These are phyloP conservation scores for Anoncus sp. DNA, from an alignment of 2,888 invertebrate species.

Conservation along the genomic window DNA sequence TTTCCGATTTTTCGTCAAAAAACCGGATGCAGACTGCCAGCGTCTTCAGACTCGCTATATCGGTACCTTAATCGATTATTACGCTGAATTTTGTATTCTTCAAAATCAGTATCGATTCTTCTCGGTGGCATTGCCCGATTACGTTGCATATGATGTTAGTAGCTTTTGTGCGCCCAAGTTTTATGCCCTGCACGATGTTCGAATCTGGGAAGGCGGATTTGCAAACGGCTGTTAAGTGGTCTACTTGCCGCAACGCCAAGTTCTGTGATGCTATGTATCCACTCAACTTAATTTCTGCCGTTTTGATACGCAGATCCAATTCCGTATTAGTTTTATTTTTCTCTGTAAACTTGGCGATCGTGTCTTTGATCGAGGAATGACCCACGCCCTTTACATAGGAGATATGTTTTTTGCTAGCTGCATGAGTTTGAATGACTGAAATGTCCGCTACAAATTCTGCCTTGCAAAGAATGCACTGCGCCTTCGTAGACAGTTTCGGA, in stretches of 20 bases:
- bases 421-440: too few species aligned
- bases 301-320: neutral
- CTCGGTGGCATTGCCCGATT: too few species aligned
- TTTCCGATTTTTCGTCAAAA: too few species aligned
- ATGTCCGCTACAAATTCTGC: neutral
- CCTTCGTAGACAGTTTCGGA: neutral
- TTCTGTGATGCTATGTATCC: conserved; percentile 17
- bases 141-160: neutral
- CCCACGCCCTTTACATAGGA: too few species aligned
- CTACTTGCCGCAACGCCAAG: conserved; percentile 10
- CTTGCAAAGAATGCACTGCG: conserved; percentile 5
- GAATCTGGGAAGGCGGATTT: neutral
- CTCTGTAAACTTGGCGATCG: neutral
- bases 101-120: too few species aligned
- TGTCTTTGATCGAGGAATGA: conserved; percentile 13
- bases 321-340: too few species aligned
- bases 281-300: conserved; percentile 11
- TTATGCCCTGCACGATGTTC: conserved; percentile 1
- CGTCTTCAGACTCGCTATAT: conserved; percentile 7
- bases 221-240: neutral
- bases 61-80: neutral
- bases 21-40: conserved; percentile 1
- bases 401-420: too few species aligned
- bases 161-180: conserved; percentile 7
- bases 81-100: too few species aligned